Base-by-base conservation (phyloP, 1,140 invertebrate species). In the Phenacoccus solenopsis region DNA sequence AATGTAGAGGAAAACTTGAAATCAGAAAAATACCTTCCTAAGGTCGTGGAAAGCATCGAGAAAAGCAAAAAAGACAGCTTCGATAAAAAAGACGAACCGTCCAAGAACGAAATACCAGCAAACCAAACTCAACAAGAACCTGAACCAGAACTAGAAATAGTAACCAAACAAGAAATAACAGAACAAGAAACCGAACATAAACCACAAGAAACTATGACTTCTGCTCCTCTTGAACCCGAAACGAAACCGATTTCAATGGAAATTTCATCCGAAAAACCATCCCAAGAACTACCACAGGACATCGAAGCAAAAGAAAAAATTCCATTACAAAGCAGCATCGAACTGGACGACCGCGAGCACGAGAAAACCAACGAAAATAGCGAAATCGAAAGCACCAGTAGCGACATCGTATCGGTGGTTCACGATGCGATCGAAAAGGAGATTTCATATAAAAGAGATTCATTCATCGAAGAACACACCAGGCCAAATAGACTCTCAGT, bases 321-420 rank as follows among this genome's bases (percentile, higher is more conserved):
- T n/a, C n/a, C n/a, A n/a, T n/a, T n/a, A n/a, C n/a, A n/a, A n/a
- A n/a, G n/a, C n/a, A n/a, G n/a, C n/a, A n/a, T n/a, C n/a, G 32
- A 38, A n/a, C 9, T 38, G 9, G 32, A 38, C 9, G 32, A 3
- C 25, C 12, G 2, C 22, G 59, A 64, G 25, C 21, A 5, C 9
- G 59, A 64, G 12, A 64, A 20, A 25, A 64, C 59, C 21, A 64
- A 64, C 22, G 59, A 20, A 10, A 64, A 64, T 24, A 64, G 59
- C 16, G 59, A 64, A 64, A 64, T 25, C 2, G 59, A 64, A 27
- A 64, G 59, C 25, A 64, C 59, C 10, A 64, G 59, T 22, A 64
- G 59, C 59, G 59, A 64, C 9, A 27, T 64, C 22, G 25, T 64
- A 5, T 64, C 59, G 4, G 25, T 64, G 5, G 59, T 64, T 10